phyloP scores from a whole-genome alignment of 2,888 invertebrate genomes.

The Mactromeris polynyma region DNA sequence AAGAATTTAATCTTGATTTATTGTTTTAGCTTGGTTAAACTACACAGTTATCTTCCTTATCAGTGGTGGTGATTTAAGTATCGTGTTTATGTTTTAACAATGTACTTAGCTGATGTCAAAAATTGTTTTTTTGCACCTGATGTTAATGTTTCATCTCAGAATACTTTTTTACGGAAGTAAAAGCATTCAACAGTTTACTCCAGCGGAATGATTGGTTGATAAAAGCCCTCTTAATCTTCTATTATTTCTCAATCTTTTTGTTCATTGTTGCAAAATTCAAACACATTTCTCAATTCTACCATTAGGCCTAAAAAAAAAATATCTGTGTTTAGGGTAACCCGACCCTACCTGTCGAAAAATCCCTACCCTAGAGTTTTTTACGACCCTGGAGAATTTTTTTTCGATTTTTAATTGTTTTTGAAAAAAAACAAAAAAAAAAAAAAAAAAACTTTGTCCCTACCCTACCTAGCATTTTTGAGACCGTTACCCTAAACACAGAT shows the following conservation, averaged over 20 bases:
- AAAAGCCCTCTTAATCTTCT: not conserved
- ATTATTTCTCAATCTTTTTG: not conserved
- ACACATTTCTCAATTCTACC: too few species aligned
- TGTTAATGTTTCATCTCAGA: not conserved
- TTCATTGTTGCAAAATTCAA: not conserved
- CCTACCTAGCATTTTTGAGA: too few species aligned
- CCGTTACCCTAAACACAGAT: too few species aligned
- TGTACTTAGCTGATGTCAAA: not conserved
- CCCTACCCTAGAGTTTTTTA: too few species aligned
- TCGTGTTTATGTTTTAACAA: not conserved
- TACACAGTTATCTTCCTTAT: not conserved
- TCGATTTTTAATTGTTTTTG: too few species aligned
- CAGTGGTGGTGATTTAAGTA: not conserved
- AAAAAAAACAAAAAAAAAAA: too few species aligned
- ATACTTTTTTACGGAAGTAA: constrained; percentile 1
- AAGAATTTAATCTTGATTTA: not conserved
- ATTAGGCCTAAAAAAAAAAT: too few species aligned
- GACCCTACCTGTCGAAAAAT: too few species aligned
- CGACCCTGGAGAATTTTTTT: too few species aligned
- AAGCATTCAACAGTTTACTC: not conserved
- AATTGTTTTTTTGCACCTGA: not conserved
- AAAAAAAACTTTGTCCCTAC: too few species aligned
- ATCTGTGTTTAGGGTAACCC: too few species aligned
- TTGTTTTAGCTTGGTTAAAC: not conserved
- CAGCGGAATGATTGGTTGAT: not conserved